A percentile compares a stretch with the other conserved stretches of the same genome.
These are phyloP conservation scores for Bombycilla garrulus DNA, from an alignment of 2,113 vertebrate species.

Conservation along the genomic window DNA sequence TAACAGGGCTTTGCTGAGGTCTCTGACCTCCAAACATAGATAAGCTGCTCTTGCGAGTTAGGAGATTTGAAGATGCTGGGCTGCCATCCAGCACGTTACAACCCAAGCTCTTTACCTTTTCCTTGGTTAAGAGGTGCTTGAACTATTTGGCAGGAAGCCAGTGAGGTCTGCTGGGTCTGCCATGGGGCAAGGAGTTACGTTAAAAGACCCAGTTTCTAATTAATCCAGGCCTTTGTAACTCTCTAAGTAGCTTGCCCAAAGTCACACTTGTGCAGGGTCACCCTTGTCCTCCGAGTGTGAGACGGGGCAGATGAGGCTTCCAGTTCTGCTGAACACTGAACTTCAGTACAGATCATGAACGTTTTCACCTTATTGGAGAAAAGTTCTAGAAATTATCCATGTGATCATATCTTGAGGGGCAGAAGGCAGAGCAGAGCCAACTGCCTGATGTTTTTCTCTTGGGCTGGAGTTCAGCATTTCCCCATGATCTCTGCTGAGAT, in stretches of 20 bases:
- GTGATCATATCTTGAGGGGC: neutral
- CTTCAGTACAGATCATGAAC: neutral
- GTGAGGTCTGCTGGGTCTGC: neutral
- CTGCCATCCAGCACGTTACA: conserved; percentile 14
- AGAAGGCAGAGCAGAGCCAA: neutral
- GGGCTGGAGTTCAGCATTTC: neutral
- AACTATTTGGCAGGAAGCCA: conserved; percentile 61
- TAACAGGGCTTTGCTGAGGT: neutral
- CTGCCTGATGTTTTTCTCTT: neutral
- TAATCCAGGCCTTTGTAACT: neutral
- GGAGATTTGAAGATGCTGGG: conserved; percentile 32
- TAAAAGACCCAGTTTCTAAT: conserved; percentile 27
- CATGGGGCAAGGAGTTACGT: neutral
- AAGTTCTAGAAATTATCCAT: neutral
- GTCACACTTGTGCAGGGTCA: neutral
- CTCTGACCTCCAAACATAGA: conserved; percentile 34
- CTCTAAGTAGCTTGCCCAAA: neutral
- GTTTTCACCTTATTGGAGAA: neutral
- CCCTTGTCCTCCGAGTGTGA: rapidly evolving
- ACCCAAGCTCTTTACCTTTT: conserved; percentile 61
- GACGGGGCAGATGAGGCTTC: neutral
- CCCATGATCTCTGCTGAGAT: neutral
- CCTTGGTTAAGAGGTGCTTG: conserved; percentile 59
- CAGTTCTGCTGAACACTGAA: neutral
- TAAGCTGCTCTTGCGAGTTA: conserved; percentile 31